These are phyloP conservation scores for Enteromius unitaeniatus DNA, from an alignment of 2,797 vertebrate species.

Conservation along the genomic window DNA sequence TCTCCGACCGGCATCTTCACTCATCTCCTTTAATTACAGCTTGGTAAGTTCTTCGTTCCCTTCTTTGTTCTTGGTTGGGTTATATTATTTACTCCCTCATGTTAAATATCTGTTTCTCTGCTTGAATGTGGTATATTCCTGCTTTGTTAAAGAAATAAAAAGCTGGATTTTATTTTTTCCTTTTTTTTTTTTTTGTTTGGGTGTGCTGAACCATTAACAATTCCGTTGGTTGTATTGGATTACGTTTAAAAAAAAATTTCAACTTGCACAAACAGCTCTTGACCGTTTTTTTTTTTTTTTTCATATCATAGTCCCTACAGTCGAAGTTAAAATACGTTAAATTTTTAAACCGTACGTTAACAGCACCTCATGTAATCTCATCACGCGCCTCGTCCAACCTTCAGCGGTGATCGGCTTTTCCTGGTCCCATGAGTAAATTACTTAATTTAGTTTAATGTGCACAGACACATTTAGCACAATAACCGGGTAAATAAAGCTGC, in stretches of 20 bases:
- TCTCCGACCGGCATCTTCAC: constrained; percentile 31
- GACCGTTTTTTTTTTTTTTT: too few relatives aligned
- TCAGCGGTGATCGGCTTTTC: not conserved
- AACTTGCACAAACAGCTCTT: too few relatives aligned
- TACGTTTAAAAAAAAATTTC: too few relatives aligned
- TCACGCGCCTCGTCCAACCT: not conserved
- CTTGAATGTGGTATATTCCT: not conserved
- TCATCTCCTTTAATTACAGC: constrained; percentile 31
- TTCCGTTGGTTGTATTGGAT: not conserved
- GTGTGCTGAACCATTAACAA: not conserved
- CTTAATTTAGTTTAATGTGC: accelerated
- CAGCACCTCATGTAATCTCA: not conserved
- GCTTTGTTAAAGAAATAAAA: not conserved
- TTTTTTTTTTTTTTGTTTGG: not conserved
- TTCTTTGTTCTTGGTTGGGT: not conserved
- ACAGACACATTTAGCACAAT: accelerated
- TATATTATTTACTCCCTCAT: not conserved
- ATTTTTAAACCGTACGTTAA: not conserved
- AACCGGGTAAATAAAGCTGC: too few relatives aligned
- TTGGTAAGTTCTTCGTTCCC: constrained; percentile 59
- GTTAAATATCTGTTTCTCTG: too few relatives aligned
- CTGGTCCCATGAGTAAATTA: accelerated
- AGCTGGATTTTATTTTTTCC: accelerated
- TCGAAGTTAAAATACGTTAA: not conserved
- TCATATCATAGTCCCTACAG: accelerated